These are phyloP conservation scores for Enhydra lutris DNA, from an alignment of 2,113 vertebrate species.

Conservation along the genomic window DNA sequence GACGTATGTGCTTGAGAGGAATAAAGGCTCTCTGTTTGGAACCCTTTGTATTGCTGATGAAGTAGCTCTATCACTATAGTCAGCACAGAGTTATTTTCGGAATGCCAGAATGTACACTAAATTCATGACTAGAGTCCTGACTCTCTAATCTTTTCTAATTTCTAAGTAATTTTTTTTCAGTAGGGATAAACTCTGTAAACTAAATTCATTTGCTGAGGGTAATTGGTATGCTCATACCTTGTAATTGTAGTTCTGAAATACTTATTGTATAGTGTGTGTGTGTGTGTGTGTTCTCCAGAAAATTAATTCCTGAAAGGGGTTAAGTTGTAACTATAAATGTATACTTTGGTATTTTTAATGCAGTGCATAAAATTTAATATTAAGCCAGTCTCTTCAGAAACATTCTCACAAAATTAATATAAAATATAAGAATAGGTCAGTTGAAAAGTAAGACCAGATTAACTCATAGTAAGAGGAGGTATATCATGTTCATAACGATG, in stretches of 20 bases:
- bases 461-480: background rate
- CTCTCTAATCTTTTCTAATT: background rate
- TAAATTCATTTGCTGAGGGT: background rate
- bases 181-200: background rate
- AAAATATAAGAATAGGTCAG: background rate
- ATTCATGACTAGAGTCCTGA: background rate
- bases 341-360: background rate
- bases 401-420: background rate
- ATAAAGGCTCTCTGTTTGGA: background rate
- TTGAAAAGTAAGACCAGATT: background rate
- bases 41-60: background rate
- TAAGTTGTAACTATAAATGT: background rate
- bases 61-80: background rate
- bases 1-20: background rate
- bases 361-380: background rate
- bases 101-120: background rate
- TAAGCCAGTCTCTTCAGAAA: background rate
- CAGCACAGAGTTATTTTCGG: background rate
- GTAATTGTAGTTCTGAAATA: background rate
- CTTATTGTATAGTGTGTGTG: background rate
- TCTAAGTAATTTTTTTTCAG: slow-evolving; percentile 11
- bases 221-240: background rate
- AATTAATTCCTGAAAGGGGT: background rate
- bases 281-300: background rate
- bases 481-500: background rate